These are phyloP conservation scores for Buceros bicornis DNA, from an alignment of 2,797 vertebrate species.

Conservation along the genomic window DNA sequence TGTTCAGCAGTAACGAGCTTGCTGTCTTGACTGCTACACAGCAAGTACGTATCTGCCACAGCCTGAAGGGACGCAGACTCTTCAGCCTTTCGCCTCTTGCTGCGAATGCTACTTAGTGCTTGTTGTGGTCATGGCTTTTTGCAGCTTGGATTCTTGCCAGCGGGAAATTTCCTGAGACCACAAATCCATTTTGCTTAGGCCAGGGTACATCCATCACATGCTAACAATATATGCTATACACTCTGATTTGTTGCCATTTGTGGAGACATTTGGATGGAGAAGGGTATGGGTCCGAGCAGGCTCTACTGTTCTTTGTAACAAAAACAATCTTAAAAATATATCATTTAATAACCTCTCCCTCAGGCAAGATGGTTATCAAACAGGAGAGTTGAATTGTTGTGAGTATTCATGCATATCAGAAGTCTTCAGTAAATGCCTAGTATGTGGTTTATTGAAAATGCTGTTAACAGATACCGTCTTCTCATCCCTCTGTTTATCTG, in stretches of 20 bases:
- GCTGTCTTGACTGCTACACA: not conserved
- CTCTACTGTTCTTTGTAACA: not conserved
- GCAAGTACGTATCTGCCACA: not conserved
- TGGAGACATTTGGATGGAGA: not conserved
- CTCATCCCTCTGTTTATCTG: not conserved
- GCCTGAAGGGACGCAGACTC: not conserved
- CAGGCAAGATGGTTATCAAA: not conserved
- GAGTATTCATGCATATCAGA: not conserved
- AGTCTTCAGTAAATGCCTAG: not conserved
- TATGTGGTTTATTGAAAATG: not conserved
- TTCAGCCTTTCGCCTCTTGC: not conserved
- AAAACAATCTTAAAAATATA: not conserved
- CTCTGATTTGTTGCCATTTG: not conserved
- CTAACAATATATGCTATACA: not conserved
- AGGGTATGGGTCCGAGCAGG: not conserved
- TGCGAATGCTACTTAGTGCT: not conserved
- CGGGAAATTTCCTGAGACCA: not conserved
- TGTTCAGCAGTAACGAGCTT: not conserved
- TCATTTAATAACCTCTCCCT: not conserved
- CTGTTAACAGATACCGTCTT: not conserved
- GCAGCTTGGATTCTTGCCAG: not conserved
- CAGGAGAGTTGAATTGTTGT: not conserved
- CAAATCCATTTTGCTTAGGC: not conserved
- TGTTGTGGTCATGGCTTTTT: not conserved
- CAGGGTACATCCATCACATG: not conserved